phyloP scores from a whole-genome alignment of 2,888 invertebrate genomes.

The Dorcus hopei region DNA sequence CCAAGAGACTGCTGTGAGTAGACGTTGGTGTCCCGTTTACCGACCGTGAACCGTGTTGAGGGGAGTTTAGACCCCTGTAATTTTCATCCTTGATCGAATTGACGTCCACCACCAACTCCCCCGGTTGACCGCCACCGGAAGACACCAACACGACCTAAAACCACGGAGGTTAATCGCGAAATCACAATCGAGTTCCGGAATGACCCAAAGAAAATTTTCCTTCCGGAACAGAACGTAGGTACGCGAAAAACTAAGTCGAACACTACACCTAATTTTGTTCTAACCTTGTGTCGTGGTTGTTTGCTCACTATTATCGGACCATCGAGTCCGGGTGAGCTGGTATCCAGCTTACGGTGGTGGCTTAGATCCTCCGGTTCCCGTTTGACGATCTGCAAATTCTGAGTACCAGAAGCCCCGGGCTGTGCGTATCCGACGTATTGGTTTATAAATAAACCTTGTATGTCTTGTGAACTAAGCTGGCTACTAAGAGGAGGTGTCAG shows the following conservation, averaged over 20 bases:
- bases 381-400: slow-evolving; percentile 69
- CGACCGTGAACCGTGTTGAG: slow-evolving; percentile 66
- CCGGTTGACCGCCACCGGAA: slow-evolving; percentile 38
- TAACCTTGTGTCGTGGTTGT: slow-evolving; percentile 58
- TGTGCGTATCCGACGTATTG: slow-evolving; percentile 61
- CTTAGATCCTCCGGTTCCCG: slow-evolving; percentile 81
- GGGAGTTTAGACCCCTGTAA: slow-evolving; percentile 60
- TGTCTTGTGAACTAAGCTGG: slow-evolving; percentile 61
- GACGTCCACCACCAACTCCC: slow-evolving; percentile 53
- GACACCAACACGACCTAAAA: slow-evolving; percentile 53
- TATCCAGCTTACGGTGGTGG: slow-evolving; percentile 62
- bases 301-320: slow-evolving; percentile 59
- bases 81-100: slow-evolving; percentile 60
- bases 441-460: slow-evolving; percentile 56
- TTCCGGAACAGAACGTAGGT: not conserved
- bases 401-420: slow-evolving; percentile 49
- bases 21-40: slow-evolving; percentile 67
- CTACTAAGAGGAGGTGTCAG: slow-evolving; percentile 51
- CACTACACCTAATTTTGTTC: not conserved
- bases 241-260: not conserved
- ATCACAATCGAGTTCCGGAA: slow-evolving; percentile 19
- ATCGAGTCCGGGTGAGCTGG: slow-evolving; percentile 54
- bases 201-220: slow-evolving; percentile 10
- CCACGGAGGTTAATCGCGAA: slow-evolving; percentile 32
- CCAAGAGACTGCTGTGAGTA: slow-evolving; percentile 61